Conservation (phyloP, 2,113 vertebrate genomes). For the Strix uralensis region DNA sequence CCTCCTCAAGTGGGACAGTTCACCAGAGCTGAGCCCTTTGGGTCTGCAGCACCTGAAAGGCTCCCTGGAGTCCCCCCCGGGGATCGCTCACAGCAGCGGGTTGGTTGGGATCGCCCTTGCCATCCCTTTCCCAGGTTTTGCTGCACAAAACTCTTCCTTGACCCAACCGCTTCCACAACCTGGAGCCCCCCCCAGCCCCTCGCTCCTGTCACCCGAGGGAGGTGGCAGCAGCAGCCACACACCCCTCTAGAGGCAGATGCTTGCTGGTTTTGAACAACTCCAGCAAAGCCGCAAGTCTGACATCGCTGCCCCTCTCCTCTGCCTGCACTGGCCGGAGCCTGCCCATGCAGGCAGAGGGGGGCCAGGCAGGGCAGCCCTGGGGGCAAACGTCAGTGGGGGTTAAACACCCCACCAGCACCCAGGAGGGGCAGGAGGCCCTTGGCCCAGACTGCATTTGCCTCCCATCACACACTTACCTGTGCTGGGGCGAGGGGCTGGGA, state of each 20-base stretch:
- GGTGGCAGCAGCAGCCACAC: neutral
- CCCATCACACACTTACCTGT: neutral
- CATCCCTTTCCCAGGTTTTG: neutral
- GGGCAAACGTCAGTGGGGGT: no score
- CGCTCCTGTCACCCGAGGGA: rapidly evolving
- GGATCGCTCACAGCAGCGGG: rapidly evolving
- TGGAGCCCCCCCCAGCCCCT: neutral
- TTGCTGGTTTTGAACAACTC: neutral
- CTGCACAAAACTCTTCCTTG: neutral
- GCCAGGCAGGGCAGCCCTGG: rapidly evolving
- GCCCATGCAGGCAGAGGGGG: neutral
- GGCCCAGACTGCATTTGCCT: rapidly evolving
- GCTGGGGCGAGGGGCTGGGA: neutral
- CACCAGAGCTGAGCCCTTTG: neutral
- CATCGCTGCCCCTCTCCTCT: rapidly evolving
- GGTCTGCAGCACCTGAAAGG: neutral
- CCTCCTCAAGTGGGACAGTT: rapidly evolving
- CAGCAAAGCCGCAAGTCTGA: neutral
- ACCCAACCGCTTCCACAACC: neutral
- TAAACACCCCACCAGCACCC: neutral
- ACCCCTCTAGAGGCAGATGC: no score
- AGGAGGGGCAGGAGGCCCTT: neutral
- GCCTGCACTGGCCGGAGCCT: rapidly evolving
- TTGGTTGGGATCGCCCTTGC: neutral
- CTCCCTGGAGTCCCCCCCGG: rapidly evolving